phyloP scores from a whole-genome alignment of 2,797 vertebrate genomes.

The Hypotaenidia philippensis region DNA sequence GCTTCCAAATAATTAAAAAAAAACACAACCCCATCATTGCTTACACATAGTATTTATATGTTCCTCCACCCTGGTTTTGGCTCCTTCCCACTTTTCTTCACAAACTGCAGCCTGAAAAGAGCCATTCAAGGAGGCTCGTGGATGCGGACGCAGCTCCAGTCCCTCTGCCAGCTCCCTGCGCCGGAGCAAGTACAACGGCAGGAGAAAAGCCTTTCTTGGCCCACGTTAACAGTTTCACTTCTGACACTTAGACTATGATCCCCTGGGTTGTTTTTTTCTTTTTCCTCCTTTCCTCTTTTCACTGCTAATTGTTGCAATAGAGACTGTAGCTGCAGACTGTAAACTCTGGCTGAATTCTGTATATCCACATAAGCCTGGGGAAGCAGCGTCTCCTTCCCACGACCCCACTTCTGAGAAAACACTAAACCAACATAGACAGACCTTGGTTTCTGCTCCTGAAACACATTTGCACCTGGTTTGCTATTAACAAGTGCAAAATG shows the following conservation, averaged over 20 bases:
- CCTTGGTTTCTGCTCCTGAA: background rate
- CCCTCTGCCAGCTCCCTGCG: constrained; percentile 1
- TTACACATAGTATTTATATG: constrained; percentile 60
- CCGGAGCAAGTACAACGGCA: background rate
- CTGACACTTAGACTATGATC: background rate
- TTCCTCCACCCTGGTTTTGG: constrained; percentile 35
- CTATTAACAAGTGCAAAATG: background rate
- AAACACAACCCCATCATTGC: background rate
- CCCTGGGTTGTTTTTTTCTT: background rate
- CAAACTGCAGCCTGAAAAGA: constrained; percentile 56
- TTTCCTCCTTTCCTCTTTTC: background rate
- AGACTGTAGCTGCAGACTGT: background rate
- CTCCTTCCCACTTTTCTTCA: constrained; percentile 29
- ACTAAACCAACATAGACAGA: background rate
- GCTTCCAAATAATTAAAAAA: constrained; percentile 47
- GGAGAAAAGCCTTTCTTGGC: constrained; percentile 23
- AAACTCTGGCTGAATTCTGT: background rate
- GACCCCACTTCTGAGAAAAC: background rate
- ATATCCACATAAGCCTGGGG: background rate
- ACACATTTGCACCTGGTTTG: background rate
- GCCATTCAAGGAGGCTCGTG: constrained; percentile 25
- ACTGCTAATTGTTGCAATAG: background rate
- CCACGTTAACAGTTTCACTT: constrained; percentile 19
- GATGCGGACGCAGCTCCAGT: background rate
- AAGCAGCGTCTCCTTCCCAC: background rate